A percentile compares a stretch with the other conserved stretches of the same genome.
phyloP scores from a whole-genome alignment of 35 echinoderm and acorn worm genomes.

The Amphiura filiformis region DNA sequence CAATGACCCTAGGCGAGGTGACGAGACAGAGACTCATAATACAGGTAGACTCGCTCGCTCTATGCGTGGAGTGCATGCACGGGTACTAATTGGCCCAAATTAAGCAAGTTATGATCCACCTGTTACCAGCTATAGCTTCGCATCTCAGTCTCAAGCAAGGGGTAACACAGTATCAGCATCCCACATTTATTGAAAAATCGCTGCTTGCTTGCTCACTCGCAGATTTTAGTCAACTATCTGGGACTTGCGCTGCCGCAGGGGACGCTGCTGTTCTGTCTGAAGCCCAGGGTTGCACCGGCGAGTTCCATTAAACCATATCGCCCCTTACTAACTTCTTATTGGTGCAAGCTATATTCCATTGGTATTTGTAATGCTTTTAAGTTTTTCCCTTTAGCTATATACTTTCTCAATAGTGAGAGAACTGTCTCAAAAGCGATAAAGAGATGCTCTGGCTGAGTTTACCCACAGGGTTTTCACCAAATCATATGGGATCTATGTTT shows the following conservation, averaged over 20 bases:
- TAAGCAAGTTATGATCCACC: background rate
- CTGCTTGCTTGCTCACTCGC: background rate
- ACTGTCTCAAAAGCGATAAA: background rate
- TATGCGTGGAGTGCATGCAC: background rate
- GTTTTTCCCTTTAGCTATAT: background rate
- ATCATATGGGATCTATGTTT: background rate
- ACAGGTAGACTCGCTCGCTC: background rate
- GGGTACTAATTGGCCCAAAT: background rate
- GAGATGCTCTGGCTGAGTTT: constrained; percentile 2
- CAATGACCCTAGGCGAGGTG: background rate
- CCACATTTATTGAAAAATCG: too few relatives aligned
- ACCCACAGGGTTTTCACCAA: background rate
- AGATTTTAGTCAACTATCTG: background rate
- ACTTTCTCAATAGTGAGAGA: background rate
- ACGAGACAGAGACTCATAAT: background rate
- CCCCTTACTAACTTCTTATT: constrained; percentile 11
- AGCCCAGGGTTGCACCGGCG: background rate
- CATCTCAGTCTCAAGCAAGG: too few relatives aligned
- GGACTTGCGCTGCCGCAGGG: background rate
- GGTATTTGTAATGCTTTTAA: constrained; percentile 1
- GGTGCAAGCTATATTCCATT: background rate
- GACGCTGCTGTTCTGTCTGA: background rate
- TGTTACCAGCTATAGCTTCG: background rate
- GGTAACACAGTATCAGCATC: too few relatives aligned
- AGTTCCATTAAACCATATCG: constrained; percentile 11